Evolutionary conservation across 2,113 vertebrate genomes (phyloP).

Genomic region (Sinocyclocheilus anshuiensis): DNA sequence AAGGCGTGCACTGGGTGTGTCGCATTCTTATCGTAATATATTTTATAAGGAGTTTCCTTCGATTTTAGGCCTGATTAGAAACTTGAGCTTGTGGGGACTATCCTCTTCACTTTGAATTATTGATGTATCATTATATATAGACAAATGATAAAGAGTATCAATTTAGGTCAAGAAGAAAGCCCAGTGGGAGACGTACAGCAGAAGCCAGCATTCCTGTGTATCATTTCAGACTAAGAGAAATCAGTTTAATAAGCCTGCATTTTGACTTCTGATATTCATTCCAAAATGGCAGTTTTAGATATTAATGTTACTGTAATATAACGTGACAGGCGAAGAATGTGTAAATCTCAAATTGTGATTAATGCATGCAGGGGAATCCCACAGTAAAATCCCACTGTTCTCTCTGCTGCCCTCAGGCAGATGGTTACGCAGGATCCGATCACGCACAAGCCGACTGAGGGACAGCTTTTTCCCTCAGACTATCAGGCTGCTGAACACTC

Average conservation of each 20-base stretch:
- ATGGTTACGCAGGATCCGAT: too few species aligned
- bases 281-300: neutral
- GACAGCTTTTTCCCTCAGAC: too few species aligned
- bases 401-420: too few species aligned
- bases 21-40: slow-evolving; percentile 28
- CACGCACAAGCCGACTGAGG: too few species aligned
- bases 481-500: too few species aligned
- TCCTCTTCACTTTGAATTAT: slow-evolving; percentile 8
- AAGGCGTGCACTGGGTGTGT: slow-evolving; percentile 25
- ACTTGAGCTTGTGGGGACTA: neutral
- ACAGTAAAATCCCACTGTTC: neutral
- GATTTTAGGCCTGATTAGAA: neutral
- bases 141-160: neutral
- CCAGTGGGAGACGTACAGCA: neutral
- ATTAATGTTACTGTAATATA: slow-evolving; percentile 21
- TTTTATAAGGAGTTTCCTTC: slow-evolving; percentile 13
- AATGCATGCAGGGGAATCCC: slow-evolving; percentile 42
- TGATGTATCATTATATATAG: slow-evolving; percentile 25
- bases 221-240: slow-evolving; percentile 42
- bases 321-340: slow-evolving; percentile 19
- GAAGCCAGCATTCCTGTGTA: neutral
- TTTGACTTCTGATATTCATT: neutral
- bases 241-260: slow-evolving; percentile 22
- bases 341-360: slow-evolving; percentile 31
- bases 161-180: neutral